phyloP scores from a whole-genome alignment of 2,113 vertebrate species.

The Gulo gulo region DNA sequence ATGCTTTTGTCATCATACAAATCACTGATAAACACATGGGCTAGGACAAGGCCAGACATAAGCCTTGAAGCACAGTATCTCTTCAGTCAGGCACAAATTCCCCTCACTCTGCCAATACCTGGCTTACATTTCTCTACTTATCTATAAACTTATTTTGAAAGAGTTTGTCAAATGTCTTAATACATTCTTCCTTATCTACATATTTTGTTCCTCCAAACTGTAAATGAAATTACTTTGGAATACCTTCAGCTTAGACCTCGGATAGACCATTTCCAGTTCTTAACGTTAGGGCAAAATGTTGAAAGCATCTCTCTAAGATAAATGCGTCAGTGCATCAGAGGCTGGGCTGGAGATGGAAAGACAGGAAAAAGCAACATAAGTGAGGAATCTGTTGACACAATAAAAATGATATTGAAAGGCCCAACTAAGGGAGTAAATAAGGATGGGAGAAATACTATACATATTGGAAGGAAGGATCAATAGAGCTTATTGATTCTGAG shows the following conservation, averaged over 20 bases:
- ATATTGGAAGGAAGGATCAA: background rate
- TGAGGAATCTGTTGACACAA: background rate
- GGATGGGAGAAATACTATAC: background rate
- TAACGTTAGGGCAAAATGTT: background rate
- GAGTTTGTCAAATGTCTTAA: slow-evolving; percentile 40
- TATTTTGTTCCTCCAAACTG: slow-evolving; percentile 31
- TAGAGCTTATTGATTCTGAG: background rate
- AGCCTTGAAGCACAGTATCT: background rate
- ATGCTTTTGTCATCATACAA: slow-evolving; percentile 14
- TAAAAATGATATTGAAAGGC: background rate
- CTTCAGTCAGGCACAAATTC: slow-evolving; percentile 51
- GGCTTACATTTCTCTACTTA: slow-evolving; percentile 50
- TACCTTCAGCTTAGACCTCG: background rate
- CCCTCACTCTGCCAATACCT: background rate
- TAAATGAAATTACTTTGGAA: slow-evolving; percentile 33
- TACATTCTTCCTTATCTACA: slow-evolving; percentile 36
- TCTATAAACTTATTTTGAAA: slow-evolving; percentile 47
- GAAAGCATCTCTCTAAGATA: background rate
- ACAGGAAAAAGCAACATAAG: background rate
- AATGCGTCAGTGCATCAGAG: background rate
- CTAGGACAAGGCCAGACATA: background rate
- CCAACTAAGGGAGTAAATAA: background rate
- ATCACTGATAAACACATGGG: slow-evolving; percentile 1
- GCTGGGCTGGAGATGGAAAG: background rate
- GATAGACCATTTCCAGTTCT: background rate